Base-by-base conservation (phyloP, 2,888 invertebrate species). In the Cerceris ruficornis region DNA sequence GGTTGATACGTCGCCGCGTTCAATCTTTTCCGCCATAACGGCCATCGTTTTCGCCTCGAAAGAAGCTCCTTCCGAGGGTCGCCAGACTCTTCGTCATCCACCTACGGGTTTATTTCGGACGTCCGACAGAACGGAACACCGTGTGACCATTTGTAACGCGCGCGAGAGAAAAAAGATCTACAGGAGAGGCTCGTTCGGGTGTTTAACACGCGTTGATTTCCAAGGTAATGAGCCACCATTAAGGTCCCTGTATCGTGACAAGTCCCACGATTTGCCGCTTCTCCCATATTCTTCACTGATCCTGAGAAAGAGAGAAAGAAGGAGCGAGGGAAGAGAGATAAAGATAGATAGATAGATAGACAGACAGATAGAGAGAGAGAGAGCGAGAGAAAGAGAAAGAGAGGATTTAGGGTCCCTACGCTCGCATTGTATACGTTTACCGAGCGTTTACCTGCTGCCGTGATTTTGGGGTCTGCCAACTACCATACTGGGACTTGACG, bases 141-240 rank as follows among this genome's bases (percentile, higher is more conserved):
- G 72, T 74, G 81, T 66, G 74, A 75, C 65, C 81, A 75, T 83
- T 84, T 85, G 85, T 84, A 82, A 85, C 50, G 62, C 42, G 54
- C 65, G 17, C 17, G 58, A 69, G 58, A 28, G 54, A n/a, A 50
- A 58, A 59, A 52, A 57, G 69, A 61, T 69, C 52, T 71, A 52
- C 71, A 13, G 49, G 66, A 61, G 43, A 58, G 42, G 57, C 55
- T 43, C 54, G 60, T 39, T 69, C 49, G 59, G 59, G 55, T 59
- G 71, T 62, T 60, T 52, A 68, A 66, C 75, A 70, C 71, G 49
- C 41, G 78, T 77, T 82, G 83, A 83, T 80, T 82, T 80, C 70
- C 59, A 77, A 81, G 81, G 85, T 88, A 87, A 87, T 82, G 82
- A 86, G 86, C 80, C 78, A 57, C 83, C 86, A 86, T 88, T 88